A percentile compares a stretch with the other conserved stretches of the same genome.
Evolutionary conservation across 2,113 vertebrate species (phyloP).

Genomic region (Epinephelus fuscoguttatus): DNA sequence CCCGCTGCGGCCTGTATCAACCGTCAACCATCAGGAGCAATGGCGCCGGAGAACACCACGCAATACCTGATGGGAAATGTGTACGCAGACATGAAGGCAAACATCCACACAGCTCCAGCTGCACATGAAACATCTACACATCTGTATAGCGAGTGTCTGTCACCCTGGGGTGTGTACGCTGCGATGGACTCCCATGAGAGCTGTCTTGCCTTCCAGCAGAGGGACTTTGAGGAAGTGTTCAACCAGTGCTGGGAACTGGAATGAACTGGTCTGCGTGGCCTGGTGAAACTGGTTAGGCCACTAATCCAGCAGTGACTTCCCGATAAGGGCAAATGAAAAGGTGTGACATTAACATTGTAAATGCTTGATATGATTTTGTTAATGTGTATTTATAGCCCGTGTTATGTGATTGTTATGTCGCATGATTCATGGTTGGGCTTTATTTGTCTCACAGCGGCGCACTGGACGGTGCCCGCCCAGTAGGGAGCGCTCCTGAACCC

Average conservation of each 20-base stretch:
- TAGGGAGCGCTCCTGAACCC: constrained; percentile 70
- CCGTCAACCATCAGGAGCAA: constrained; percentile 36
- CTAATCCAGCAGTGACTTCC: constrained; percentile 19
- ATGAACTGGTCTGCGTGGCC: constrained; percentile 49
- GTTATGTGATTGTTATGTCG: constrained; percentile 42
- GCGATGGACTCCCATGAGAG: constrained; percentile 57
- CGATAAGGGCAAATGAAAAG: constrained; percentile 38
- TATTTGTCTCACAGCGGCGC: constrained; percentile 85
- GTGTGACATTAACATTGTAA: constrained; percentile 70
- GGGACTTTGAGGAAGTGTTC: constrained; percentile 80
- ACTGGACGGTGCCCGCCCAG: constrained; percentile 71
- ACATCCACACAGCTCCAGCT: rapidly evolving
- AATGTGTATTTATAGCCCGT: neutral
- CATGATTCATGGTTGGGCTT: constrained; percentile 82
- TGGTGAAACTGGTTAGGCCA: neutral
- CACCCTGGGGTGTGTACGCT: neutral
- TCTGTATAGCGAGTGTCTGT: neutral
- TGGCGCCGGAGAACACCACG: constrained; percentile 83
- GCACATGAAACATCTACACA: rapidly evolving
- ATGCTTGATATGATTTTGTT: neutral
- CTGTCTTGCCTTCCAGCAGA: constrained; percentile 76
- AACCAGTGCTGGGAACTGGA: constrained; percentile 24
- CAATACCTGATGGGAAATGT: constrained; percentile 83
- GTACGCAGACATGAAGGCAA: constrained; percentile 69
- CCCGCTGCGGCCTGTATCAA: neutral